Percentiles rank a stretch among this genome's conserved stretches.
phyloP scores from a whole-genome alignment of 35 echinoderm and acorn worm species.

The Heliocidaris tuberculata region DNA sequence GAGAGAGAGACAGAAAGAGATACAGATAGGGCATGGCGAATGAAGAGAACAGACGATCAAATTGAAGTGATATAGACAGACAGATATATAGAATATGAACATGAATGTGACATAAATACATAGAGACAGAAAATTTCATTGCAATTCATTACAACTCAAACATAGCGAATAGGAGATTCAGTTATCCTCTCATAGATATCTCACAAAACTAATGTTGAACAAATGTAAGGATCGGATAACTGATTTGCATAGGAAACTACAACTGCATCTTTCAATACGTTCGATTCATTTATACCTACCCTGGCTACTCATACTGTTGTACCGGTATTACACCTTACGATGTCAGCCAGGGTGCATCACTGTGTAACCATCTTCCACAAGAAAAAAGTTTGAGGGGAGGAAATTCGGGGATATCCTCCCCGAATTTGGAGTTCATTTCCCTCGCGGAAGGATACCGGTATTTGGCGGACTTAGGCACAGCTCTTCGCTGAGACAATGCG shows the following conservation, averaged over 20 bases:
- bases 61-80: too few species aligned
- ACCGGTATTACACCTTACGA: not conserved
- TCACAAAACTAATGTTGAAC: too few species aligned
- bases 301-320: not conserved
- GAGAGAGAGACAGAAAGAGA: too few species aligned
- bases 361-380: not conserved
- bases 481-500: slow-evolving; percentile 1
- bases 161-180: too few species aligned
- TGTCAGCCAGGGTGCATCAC: not conserved
- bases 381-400: not conserved
- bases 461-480: slow-evolving; percentile 20
- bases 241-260: not conserved
- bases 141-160: too few species aligned
- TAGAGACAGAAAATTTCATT: too few species aligned
- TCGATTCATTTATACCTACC: not conserved
- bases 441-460: slow-evolving; percentile 31
- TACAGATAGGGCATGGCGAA: too few species aligned
- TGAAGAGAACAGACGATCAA: too few species aligned
- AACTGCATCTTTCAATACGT: not conserved
- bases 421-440: slow-evolving; percentile 33
- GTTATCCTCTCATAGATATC: too few species aligned
- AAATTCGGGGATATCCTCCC: not conserved
- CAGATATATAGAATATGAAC: too few species aligned
- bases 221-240: too few species aligned
- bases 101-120: too few species aligned